Evolutionary conservation across 2,888 invertebrate species (phyloP).

Genomic region (Dichetophora obliterata): DNA sequence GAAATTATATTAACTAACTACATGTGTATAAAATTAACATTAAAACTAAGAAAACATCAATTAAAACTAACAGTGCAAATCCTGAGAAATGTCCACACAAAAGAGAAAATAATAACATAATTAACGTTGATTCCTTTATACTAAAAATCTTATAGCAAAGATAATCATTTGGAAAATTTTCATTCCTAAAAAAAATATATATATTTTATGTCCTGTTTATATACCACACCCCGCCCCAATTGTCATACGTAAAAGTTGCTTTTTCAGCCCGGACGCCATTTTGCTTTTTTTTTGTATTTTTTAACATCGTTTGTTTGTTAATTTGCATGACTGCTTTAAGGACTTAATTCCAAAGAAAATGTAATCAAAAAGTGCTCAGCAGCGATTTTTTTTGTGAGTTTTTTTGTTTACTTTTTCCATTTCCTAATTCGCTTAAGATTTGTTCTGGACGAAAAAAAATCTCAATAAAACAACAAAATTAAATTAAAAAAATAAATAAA

Average conservation of each 20-base stretch:
- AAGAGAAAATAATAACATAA: not conserved
- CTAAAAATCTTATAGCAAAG: too few species aligned
- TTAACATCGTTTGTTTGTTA: not conserved
- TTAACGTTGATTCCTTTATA: too few species aligned
- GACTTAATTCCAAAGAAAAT: not conserved
- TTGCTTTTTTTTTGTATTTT: not conserved
- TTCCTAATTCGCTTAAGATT: not conserved
- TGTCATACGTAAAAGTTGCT: not conserved
- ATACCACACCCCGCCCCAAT: not conserved
- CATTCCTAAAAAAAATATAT: too few species aligned
- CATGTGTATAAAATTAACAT: too few species aligned
- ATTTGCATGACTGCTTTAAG: not conserved
- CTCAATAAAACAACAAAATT: not conserved
- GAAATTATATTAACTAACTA: too few species aligned
- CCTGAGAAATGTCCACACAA: not conserved
- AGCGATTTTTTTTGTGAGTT: not conserved
- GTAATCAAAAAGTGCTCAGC: slow-evolving; percentile 10
- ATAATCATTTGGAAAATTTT: too few species aligned
- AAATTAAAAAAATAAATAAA: too few species aligned
- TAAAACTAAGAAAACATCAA: too few species aligned
- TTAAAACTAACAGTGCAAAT: not conserved
- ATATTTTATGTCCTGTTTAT: not conserved
- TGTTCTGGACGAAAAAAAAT: not conserved
- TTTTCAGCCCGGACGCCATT: not conserved
- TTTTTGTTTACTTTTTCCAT: not conserved